A percentile compares a stretch with the other conserved stretches of the same genome.
These are phyloP conservation scores for Helicoverpa zea DNA, from an alignment of 1,140 invertebrate species.

Conservation along the genomic window DNA sequence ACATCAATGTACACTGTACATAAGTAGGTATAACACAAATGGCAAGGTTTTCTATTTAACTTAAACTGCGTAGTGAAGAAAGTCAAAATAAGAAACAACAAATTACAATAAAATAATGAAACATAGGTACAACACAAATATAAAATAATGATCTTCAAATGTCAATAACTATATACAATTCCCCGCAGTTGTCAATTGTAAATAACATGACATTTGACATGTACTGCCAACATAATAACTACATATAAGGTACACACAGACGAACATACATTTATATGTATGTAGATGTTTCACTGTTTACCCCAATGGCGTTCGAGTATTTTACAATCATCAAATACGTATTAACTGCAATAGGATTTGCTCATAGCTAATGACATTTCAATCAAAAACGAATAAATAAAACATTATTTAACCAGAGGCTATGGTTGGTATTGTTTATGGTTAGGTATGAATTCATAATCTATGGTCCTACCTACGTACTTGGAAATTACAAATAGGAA, in stretches of 20 bases:
- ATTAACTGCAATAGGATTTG: slow-evolving; percentile 53
- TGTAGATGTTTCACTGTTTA: background rate
- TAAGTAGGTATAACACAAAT: no score
- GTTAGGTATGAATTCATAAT: no score
- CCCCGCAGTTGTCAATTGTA: slow-evolving; percentile 8
- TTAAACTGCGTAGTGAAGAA: no score
- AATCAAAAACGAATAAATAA: slow-evolving; percentile 42
- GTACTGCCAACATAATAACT: background rate
- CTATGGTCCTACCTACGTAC: no score
- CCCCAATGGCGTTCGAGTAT: slow-evolving; percentile 6
- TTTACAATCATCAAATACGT: slow-evolving; percentile 62
- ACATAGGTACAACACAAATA: background rate
- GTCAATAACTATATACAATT: slow-evolving; percentile 1
- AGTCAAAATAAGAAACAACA: no score
- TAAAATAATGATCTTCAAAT: slow-evolving; percentile 2
- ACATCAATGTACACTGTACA: no score
- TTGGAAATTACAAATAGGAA: no score
- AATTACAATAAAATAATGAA: background rate
- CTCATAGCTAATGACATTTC: slow-evolving; percentile 45
- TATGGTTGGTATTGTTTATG: background rate
- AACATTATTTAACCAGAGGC: slow-evolving; percentile 28
- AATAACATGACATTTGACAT: slow-evolving; percentile 25
- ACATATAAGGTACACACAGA: background rate
- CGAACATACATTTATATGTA: no score
- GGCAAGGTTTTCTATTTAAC: no score